Evolutionary conservation across 92 coral and sea anemone species (phyloP).

Genomic region (Heliopora coerulea): DNA sequence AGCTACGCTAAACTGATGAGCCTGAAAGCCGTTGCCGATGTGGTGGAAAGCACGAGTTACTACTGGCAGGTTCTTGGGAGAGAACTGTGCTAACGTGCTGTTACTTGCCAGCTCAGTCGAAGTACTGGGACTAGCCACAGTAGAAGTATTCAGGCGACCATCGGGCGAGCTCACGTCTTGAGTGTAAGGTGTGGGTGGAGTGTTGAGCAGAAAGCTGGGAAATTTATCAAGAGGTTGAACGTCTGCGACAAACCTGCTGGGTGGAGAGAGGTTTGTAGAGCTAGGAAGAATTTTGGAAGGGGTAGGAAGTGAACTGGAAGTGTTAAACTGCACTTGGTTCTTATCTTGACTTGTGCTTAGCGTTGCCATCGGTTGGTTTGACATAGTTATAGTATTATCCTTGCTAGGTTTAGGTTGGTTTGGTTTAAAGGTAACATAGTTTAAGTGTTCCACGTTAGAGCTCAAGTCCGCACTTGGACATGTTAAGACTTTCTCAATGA

Average conservation of each 20-base stretch:
- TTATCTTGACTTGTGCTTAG: neutral
- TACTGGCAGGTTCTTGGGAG: constrained; percentile 12
- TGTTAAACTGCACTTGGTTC: neutral
- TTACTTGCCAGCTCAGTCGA: neutral
- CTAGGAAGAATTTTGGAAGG: neutral
- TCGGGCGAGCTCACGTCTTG: neutral
- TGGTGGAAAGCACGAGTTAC: constrained; percentile 32
- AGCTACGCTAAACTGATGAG: neutral
- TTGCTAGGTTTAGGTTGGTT: neutral
- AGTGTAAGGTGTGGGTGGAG: neutral
- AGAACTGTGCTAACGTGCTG: constrained; percentile 26
- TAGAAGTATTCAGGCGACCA: constrained; percentile 10
- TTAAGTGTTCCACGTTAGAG: neutral
- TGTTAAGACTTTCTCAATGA: constrained; percentile 20
- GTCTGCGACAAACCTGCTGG: neutral
- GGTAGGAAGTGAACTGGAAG: neutral
- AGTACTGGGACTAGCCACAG: neutral
- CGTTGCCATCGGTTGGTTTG: neutral
- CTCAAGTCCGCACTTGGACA: neutral
- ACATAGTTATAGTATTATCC: neutral
- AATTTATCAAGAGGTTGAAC: neutral
- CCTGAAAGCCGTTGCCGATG: neutral
- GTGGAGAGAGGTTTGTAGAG: neutral
- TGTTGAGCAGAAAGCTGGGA: constrained; percentile 5
- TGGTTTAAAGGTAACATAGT: neutral